Conservation (phyloP, 1,140 invertebrate species). For the Drosophila ficusphila region DNA sequence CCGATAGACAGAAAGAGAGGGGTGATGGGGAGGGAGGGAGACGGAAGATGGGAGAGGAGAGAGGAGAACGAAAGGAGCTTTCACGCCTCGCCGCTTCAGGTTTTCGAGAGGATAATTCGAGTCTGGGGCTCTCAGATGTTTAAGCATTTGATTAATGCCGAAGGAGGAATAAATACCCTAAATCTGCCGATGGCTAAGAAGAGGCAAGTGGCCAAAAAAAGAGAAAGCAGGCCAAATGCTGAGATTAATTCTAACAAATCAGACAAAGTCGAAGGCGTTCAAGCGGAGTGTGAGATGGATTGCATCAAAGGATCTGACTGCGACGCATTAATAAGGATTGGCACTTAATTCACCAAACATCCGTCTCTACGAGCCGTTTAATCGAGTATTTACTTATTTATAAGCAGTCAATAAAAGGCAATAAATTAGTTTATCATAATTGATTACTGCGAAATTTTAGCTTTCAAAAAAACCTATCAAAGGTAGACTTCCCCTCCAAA, state of each 20-base stretch:
- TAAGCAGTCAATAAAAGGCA: background rate
- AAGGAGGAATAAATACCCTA: slow-evolving; percentile 19
- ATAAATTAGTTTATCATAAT: background rate
- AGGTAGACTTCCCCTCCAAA: too few relatives aligned
- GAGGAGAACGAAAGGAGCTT: slow-evolving; percentile 32
- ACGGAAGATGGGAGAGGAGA: background rate
- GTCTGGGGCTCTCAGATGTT: slow-evolving; percentile 17
- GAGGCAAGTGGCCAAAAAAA: slow-evolving; percentile 3
- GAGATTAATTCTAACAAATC: slow-evolving; percentile 30
- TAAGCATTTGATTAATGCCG: slow-evolving; percentile 66
- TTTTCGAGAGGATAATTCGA: slow-evolving; percentile 31
- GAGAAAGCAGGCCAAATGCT: slow-evolving; percentile 10
- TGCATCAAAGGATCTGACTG: slow-evolving; percentile 13
- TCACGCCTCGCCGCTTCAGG: slow-evolving; percentile 52
- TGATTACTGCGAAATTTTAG: background rate
- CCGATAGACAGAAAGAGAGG: background rate
- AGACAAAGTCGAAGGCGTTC: slow-evolving; percentile 7
- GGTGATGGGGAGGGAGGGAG: background rate
- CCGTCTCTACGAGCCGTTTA: background rate
- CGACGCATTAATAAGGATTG: background rate
- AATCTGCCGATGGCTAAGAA: background rate
- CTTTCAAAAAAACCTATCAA: too few relatives aligned
- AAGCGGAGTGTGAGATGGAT: slow-evolving; percentile 12
- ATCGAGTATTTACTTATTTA: background rate
- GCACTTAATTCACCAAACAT: background rate